A percentile compares a stretch with the other conserved stretches of the same genome.
These are phyloP conservation scores for Neoarius graeffei DNA, from an alignment of 2,113 vertebrate species.

Conservation along the genomic window DNA sequence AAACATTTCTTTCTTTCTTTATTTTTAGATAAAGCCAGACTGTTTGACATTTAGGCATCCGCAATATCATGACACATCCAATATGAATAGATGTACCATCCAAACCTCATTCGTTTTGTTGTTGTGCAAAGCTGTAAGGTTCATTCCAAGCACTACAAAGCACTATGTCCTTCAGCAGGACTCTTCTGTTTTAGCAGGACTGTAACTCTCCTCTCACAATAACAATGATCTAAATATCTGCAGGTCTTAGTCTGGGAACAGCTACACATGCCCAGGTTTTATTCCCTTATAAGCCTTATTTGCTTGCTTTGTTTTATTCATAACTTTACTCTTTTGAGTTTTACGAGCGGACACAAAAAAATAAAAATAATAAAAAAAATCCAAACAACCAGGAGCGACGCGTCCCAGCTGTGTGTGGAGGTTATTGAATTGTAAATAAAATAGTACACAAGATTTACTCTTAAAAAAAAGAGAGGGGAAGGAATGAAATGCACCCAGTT, in stretches of 20 bases:
- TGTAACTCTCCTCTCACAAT: constrained; percentile 46
- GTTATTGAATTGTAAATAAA: constrained; percentile 59
- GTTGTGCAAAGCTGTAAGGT: not conserved
- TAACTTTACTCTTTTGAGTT: constrained; percentile 50
- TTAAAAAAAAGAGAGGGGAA: not conserved
- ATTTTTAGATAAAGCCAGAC: not conserved
- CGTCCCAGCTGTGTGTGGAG: constrained; percentile 28
- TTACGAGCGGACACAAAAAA: constrained; percentile 49
- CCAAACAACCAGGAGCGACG: constrained; percentile 47
- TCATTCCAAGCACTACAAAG: not conserved
- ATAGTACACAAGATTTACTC: constrained; percentile 38
- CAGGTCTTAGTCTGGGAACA: constrained; percentile 28
- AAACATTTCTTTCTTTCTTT: not conserved
- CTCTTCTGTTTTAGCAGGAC: constrained; percentile 12
- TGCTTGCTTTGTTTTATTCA: constrained; percentile 56
- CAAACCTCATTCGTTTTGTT: not conserved
- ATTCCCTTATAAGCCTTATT: constrained; percentile 50
- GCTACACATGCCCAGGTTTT: constrained; percentile 40
- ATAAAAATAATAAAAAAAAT: constrained; percentile 11
- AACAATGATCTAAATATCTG: constrained; percentile 51
- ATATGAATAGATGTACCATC: not conserved
- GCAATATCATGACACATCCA: not conserved
- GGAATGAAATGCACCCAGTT: not conserved
- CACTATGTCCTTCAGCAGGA: constrained; percentile 28
- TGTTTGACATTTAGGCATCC: not conserved